Base-by-base conservation (phyloP, 2,113 vertebrate genomes). In the Pedetes capensis region DNA sequence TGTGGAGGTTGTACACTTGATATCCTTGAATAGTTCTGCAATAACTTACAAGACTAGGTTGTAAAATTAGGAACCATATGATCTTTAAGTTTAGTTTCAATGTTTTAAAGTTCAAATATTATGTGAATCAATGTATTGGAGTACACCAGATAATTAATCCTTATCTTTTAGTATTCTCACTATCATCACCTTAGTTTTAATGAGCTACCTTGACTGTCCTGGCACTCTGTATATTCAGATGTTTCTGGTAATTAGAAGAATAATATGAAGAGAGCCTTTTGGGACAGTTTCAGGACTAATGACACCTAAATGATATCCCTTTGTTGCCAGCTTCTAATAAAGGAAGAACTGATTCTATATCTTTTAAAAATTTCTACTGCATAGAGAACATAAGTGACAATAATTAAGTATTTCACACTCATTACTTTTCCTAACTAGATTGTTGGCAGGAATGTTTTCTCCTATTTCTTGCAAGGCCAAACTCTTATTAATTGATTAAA, bases 161-260 rank as follows among this genome's bases (percentile, higher is more conserved):
- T 95, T 80, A 85, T 89, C 79, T 89, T 87, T 94, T 95, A 95
- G 90, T 85, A 95, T 93, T 97, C 90, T 95, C 44, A 81, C 47
- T 87, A 66, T 83, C 68, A 90, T 92, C 84, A 95, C 64, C 81
- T 96, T 84, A 76, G 42, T 90, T 95, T 95, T 95, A 97, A 97
- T 90, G 87, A 96, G 78, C 64, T 95, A 39, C 69, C 57, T 53
- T 92, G 93, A 91, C 66, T 91, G 92, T 95, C 34, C 75, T 18
- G 37, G 94, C 44, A 20, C 57, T 89, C 53, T 97, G 80, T 80
- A 47, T 87, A 91, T 95, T 96, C 86, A 95, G 90, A 95, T 89
- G 75, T 89, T 95, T 81, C 95, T 96, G 87, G 81, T 89, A 95
- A 96, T 95, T 95, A 95, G 79, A 93, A 93, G 75, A 96, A 94